Evolutionary conservation across 2,113 vertebrate species (phyloP).

Genomic region (Sylvietta virens): DNA sequence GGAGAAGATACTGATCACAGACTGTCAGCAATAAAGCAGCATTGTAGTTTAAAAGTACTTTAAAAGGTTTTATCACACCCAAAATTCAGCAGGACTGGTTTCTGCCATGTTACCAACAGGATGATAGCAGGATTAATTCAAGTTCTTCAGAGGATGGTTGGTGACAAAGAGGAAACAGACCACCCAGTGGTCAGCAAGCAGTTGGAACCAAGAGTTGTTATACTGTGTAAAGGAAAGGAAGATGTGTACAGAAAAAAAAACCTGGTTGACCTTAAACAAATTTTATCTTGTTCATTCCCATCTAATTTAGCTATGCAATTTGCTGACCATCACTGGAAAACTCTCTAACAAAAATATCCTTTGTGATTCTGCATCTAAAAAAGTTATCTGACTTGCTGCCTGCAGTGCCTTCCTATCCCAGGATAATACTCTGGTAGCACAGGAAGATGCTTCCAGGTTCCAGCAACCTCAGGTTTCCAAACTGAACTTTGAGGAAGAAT

Average conservation of each 20-base stretch:
- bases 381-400: background rate
- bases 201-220: background rate
- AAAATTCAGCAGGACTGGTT: background rate
- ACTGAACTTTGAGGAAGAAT: background rate
- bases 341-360: background rate
- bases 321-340: background rate
- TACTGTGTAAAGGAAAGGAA: background rate
- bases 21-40: background rate
- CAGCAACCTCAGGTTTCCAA: background rate
- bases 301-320: background rate
- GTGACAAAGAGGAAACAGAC: background rate
- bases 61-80: background rate
- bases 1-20: background rate
- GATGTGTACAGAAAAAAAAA: background rate
- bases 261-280: background rate
- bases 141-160: background rate
- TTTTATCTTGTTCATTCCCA: background rate
- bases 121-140: background rate
- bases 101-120: background rate
- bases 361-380: background rate
- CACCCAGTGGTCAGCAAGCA: background rate
- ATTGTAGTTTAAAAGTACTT: background rate
- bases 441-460: background rate
- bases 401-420: background rate
- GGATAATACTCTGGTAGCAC: background rate